Conservation (phyloP, 1,140 invertebrate species). For the Anadara kagoshimensis region DNA sequence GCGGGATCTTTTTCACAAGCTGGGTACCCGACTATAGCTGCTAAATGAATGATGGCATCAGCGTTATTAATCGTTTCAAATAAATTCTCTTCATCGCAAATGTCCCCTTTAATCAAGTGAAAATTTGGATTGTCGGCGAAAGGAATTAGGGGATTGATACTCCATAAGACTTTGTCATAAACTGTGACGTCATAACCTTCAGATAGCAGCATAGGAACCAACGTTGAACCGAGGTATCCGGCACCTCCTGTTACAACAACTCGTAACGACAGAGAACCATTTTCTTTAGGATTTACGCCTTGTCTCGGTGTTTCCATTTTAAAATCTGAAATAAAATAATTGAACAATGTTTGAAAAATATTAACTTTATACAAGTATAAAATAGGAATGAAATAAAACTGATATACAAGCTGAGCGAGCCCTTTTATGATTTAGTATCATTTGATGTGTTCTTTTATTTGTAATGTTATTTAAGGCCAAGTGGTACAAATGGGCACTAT, state of each 20-base stretch:
- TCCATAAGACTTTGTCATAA: slow-evolving; percentile 62
- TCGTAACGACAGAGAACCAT: not conserved
- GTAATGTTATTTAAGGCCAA: too few species aligned
- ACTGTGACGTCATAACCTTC: slow-evolving; percentile 63
- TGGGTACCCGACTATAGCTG: slow-evolving; percentile 66
- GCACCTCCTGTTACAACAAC: slow-evolving; percentile 61
- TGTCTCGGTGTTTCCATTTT: too few species aligned
- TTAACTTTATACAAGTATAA: too few species aligned
- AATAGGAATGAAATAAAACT: too few species aligned
- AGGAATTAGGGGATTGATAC: slow-evolving; percentile 49
- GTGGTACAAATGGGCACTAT: too few species aligned
- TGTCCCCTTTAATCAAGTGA: slow-evolving; percentile 55
- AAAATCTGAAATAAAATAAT: too few species aligned
- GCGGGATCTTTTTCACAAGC: slow-evolving; percentile 65
- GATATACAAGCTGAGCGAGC: too few species aligned
- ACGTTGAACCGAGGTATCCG: slow-evolving; percentile 61
- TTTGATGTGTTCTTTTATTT: too few species aligned
- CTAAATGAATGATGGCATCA: slow-evolving; percentile 63
- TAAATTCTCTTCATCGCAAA: slow-evolving; percentile 49
- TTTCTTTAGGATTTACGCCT: not conserved
- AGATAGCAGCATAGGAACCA: slow-evolving; percentile 58
- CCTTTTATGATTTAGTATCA: too few species aligned
- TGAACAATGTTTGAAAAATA: too few species aligned
- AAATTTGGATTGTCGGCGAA: slow-evolving; percentile 49
- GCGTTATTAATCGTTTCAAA: slow-evolving; percentile 51